These are phyloP conservation scores for Ardeotis arabs DNA, from an alignment of 2,113 vertebrate species.

Conservation along the genomic window DNA sequence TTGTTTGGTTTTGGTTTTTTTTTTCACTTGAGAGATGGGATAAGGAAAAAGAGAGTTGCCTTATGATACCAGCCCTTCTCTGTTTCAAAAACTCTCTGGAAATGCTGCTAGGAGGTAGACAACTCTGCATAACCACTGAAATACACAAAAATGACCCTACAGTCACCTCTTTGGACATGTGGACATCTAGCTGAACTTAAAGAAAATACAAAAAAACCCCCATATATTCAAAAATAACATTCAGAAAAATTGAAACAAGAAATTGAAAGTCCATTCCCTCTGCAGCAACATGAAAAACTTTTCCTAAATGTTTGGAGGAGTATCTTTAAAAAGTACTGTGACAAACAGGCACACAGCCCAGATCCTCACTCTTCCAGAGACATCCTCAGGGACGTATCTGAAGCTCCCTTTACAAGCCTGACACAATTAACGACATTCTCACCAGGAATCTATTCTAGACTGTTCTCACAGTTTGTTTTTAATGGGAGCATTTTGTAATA, in stretches of 20 bases:
- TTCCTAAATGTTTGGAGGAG: background rate
- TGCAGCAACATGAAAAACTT: background rate
- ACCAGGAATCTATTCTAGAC: background rate
- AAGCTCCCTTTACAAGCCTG: background rate
- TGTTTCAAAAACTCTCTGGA: background rate
- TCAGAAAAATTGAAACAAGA: background rate
- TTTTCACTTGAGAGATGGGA: background rate
- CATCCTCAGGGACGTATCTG: background rate
- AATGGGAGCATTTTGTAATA: background rate
- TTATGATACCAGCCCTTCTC: background rate
- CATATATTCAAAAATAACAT: background rate
- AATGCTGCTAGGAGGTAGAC: background rate
- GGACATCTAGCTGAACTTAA: background rate
- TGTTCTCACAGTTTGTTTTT: background rate
- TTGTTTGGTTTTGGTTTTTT: background rate
- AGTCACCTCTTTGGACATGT: background rate
- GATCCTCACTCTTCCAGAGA: background rate
- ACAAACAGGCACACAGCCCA: background rate
- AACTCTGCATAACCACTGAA: background rate
- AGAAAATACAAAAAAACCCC: background rate
- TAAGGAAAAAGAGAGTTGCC: background rate
- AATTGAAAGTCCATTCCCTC: background rate
- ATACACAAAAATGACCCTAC: background rate
- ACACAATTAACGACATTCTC: background rate
- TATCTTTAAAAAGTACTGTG: background rate